Base-by-base conservation (phyloP, 1,140 invertebrate genomes). In the Samia ricini region DNA sequence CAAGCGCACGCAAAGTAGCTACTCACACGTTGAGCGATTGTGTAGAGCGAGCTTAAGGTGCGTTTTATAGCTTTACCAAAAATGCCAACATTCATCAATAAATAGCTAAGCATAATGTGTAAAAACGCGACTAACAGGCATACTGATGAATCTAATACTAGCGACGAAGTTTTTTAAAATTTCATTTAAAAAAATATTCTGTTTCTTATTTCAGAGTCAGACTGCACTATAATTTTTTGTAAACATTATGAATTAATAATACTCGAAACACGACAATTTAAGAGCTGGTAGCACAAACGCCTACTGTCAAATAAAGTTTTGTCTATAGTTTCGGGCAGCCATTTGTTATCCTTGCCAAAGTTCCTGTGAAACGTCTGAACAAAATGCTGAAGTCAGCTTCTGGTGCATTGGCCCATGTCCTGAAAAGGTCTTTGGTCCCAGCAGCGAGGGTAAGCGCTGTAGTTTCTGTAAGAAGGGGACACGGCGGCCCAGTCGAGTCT, bases 351-450 rank as follows among this genome's bases (percentile, higher is more conserved):
- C 76, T 81, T 77, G 69, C 59, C 60, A 76, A 80, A 87, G 77
- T 77, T 71, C 64, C 63, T 60, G 71, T 72, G 67, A 79, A 77
- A 76, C 63, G 56, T 78, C 59, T 61, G 59, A 68, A 72, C 74
- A 87, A 87, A 85, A 89, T 89, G 87, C 72, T 89, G 81, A 81
- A 81, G 79, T 86, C 87, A 63, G 84, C 77, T 71, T 76, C 85
- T 56, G 78, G 87, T 69, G 72, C 74, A 61, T 72, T 89, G 58
- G 74, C 76, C 55, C 85, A 82, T 78, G 80, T 83, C 57, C 69
- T 87, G 36, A 89, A 78, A 72, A 85, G 76, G 66, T 83, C 85
- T 58, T 52, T 89, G 66, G 61, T 85, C n/a, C 83, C 85, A n/a
- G 68, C 84, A 0, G 66, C 76, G 10, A 87, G 83, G 71, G 82